Evolutionary conservation across 2,888 invertebrate genomes (phyloP), one percentile per base, ranked within the genome.

Genomic region (Thumatha senex): DNA sequence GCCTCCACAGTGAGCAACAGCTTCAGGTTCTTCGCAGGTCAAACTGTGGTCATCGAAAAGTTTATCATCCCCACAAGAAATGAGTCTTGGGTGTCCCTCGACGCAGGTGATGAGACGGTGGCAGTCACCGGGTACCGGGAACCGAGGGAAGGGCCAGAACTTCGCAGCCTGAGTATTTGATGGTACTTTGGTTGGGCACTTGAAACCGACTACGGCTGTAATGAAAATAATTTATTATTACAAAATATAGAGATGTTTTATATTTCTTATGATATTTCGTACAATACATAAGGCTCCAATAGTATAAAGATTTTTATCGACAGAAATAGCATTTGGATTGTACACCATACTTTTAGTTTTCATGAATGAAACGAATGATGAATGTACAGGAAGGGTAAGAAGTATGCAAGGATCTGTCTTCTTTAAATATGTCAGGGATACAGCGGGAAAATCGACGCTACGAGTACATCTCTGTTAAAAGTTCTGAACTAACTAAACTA

Each of bases 101-200:
- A 98, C 98, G 81, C 98, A 98, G 55, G 97, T 97, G 83, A 98
- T 97, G 61, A 98, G 93, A 53, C 96, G 94, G 78, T 96, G 95
- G 80, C 97, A 96, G 84, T 97, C 97, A 12, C 96, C 96, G 40
- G 96, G 95, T 10, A 97, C 96, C 2, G 97, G 93, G 92, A 97
- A 98, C 63, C 98, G 94, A 31, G 98, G 98, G 93, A 94, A 97
- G 0, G 98, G 98, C 96, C 97, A 96, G 93, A 97, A 98, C 80
- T 95, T 96, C 46, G 97, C 97, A 4, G 97, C 95, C 51, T 95
- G 93, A 12, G 96, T 95, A 78, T 95, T 93, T 5, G 96, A 93
- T 31, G 96, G 96, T 40, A 97, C 94, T 80, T 97, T 96, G 2
- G 94, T 94, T 30, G 98, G 98, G 80, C 98, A 98, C 75, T 96